Conservation (phyloP, 2,888 invertebrate genomes). For the Cephalotes varians region DNA sequence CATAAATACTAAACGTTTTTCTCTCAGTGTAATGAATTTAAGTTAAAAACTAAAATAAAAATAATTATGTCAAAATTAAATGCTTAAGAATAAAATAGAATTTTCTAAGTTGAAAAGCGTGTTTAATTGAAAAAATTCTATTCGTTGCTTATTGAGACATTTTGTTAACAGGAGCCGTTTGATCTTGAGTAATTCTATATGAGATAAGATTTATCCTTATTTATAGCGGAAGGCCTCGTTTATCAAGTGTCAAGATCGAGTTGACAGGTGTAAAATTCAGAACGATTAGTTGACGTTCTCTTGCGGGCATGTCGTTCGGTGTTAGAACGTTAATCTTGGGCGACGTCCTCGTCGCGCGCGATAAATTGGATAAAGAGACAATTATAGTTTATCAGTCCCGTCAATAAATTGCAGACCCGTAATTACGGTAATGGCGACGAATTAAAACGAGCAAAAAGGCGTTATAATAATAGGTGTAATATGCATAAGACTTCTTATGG, state of each 20-base stretch:
- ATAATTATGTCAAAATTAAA: background rate
- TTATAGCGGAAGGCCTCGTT: slow-evolving; percentile 13
- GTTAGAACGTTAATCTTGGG: slow-evolving; percentile 8
- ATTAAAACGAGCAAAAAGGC: slow-evolving; percentile 18
- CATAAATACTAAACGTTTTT: no score
- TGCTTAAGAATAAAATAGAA: background rate
- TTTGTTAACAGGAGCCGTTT: background rate
- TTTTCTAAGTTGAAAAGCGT: background rate
- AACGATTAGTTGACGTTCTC: slow-evolving; percentile 30
- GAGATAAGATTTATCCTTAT: slow-evolving; percentile 10
- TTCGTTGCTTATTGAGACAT: slow-evolving; percentile 24
- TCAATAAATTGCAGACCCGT: slow-evolving; percentile 56
- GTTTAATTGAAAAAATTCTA: no score
- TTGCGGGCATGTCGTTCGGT: background rate
- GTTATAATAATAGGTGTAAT: slow-evolving; percentile 11
- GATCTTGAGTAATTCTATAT: background rate
- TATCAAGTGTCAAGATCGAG: slow-evolving; percentile 16
- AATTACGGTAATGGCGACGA: slow-evolving; percentile 65
- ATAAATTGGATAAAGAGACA: slow-evolving; percentile 56
- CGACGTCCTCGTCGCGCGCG: slow-evolving; percentile 1
- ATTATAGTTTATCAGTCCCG: slow-evolving; percentile 54
- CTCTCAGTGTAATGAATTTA: background rate
- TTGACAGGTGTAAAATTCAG: slow-evolving; percentile 30
- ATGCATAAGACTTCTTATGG: background rate
- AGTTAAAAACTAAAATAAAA: background rate